These are phyloP conservation scores for Chrysomela aeneicollis DNA, from an alignment of 2,888 invertebrate genomes.

Conservation along the genomic window DNA sequence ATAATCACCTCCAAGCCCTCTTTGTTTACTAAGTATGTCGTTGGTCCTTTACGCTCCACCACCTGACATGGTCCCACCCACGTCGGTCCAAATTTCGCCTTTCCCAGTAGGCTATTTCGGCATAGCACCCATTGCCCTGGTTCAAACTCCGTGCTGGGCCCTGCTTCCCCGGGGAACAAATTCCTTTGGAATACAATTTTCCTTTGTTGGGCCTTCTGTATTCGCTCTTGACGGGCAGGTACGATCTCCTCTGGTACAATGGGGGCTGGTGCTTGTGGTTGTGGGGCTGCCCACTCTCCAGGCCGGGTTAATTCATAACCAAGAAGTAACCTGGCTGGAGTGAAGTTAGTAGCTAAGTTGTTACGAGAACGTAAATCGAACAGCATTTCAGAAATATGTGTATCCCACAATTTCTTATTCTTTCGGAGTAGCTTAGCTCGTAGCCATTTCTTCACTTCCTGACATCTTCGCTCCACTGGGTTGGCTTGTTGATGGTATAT, in stretches of 20 bases:
- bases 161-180: neutral
- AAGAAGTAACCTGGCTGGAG: neutral
- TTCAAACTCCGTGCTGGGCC: neutral
- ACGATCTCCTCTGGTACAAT: rapidly evolving
- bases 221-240: neutral
- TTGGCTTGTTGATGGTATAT: neutral
- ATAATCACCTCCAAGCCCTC: neutral
- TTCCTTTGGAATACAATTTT: neutral
- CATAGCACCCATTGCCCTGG: neutral
- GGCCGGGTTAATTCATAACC: neutral
- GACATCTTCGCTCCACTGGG: no score
- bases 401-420: neutral
- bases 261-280: no score
- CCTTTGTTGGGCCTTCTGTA: neutral
- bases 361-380: neutral
- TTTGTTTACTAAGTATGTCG: neutral
- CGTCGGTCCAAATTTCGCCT: neutral
- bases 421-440: neutral
- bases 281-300: neutral
- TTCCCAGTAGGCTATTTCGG: neutral
- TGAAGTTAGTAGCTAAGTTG: neutral
- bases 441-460: neutral
- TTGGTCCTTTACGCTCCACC: rapidly evolving
- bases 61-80: neutral
- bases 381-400: neutral